A percentile compares a stretch with the other conserved stretches of the same genome.
Conservation (phyloP, 2,888 invertebrate species). For the Sclerodermus sp. region DNA sequence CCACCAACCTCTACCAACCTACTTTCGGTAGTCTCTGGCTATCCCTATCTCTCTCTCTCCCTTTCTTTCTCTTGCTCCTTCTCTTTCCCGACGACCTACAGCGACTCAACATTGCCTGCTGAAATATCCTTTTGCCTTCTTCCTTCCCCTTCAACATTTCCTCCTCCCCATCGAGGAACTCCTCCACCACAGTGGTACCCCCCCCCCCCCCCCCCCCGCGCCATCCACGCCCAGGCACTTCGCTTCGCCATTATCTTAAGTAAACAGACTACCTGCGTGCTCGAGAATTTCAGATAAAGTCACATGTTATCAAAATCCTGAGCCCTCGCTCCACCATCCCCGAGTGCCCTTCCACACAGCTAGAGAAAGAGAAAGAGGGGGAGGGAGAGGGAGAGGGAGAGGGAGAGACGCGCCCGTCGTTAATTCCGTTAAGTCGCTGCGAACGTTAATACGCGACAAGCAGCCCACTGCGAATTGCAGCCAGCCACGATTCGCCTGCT, state of each 20-base stretch:
- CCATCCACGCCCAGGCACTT: constrained; percentile 30
- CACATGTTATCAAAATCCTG: constrained; percentile 52
- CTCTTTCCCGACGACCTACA: neutral
- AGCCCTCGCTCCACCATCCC: constrained; percentile 14
- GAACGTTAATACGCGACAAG: constrained; percentile 23
- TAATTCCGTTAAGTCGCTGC: constrained; percentile 39
- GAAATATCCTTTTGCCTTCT: constrained; percentile 30
- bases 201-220: constrained; percentile 12
- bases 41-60: constrained; percentile 11
- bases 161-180: constrained; percentile 4
- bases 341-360: neutral
- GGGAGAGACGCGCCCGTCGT: constrained; percentile 23
- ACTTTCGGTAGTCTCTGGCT: constrained; percentile 13
- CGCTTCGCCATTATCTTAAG: constrained; percentile 50
- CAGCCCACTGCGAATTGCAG: constrained; percentile 12
- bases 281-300: constrained; percentile 49
- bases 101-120: constrained; percentile 27
- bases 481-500: too few species aligned
- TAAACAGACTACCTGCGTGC: constrained; percentile 52
- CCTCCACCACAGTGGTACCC: neutral
- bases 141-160: constrained; percentile 2
- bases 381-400: too few species aligned
- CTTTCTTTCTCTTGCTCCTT: too few species aligned
- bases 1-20: constrained; percentile 6
- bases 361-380: neutral